Evolutionary conservation across 2,888 invertebrate genomes (phyloP), one percentile per base, ranked within the genome.

Genomic region (Drosophila colorata): DNA sequence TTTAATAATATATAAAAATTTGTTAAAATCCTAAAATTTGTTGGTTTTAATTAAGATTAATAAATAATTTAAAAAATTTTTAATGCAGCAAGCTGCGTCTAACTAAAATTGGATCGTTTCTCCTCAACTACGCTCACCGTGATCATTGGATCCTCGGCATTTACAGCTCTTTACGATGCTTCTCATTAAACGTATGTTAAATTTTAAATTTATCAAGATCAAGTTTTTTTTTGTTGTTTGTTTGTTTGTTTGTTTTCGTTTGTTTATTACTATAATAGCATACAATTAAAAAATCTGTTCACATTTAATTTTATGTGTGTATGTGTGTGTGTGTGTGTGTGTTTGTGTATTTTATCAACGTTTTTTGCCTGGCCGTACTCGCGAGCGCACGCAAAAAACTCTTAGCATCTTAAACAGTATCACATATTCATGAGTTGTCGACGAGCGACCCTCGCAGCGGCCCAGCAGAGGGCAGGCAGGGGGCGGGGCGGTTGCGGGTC

Each of bases 401-500:
- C 90, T 90, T 90, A 90, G 90, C 90, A 87, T 90, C 90, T 90
- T 90, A 90, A 90, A 89, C 89, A 88, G 90, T 88, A 90, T 90
- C 90, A 90, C 90, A 90, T 90, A 90, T 90, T 90, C 90, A 90
- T 90, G 90, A 90, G 90, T 90, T 90, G 87, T 85, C 86, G 84
- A 85, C 87, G 67, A 74, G 69, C 78, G 69, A 69, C 73, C 77
- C 73, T 75, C 44, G 77, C 75, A 75, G 75, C 57, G 77, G 69
- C 58, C 66, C 47, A 51, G 38, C 65, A 66, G 56, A 28, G 33
- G 33, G 33, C 13, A 5, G 13, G 13, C 33, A 13, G 56, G 33
- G 53, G 46, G 57, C 18, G 33, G 0, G 20, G 20, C 8, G 14
- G 28, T 1, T 28, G 0, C 33, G n/a, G 33, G 23, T 0, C 43